Percentiles rank a stretch among this genome's conserved stretches.
These are phyloP conservation scores for Chymomyza amoena DNA, from an alignment of 2,888 invertebrate genomes.

Conservation along the genomic window DNA sequence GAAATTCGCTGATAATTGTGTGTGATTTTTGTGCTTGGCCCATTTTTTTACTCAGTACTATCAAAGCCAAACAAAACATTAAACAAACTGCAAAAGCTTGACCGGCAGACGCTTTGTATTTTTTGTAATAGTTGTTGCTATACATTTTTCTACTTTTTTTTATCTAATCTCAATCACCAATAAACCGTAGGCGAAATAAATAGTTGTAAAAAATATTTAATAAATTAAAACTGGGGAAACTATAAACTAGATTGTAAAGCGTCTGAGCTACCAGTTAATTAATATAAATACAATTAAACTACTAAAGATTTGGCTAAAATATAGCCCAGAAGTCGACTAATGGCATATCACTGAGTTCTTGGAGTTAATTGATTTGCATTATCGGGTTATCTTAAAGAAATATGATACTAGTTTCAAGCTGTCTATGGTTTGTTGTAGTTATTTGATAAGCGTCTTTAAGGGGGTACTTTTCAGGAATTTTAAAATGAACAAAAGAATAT, in stretches of 20 bases:
- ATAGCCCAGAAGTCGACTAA: too few species aligned
- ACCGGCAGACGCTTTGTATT: neutral
- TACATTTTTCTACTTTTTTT: conserved; percentile 39
- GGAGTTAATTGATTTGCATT: too few species aligned
- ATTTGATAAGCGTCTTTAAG: too few species aligned
- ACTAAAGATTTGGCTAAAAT: too few species aligned
- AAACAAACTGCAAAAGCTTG: neutral
- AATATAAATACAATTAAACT: neutral
- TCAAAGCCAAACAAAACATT: conserved; percentile 39
- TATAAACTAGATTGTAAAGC: conserved; percentile 29
- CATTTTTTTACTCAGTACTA: conserved; percentile 17
- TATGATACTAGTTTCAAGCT: too few species aligned
- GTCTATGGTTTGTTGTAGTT: too few species aligned
- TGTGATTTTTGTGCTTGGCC: conserved; percentile 21
- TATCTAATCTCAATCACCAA: conserved; percentile 70
- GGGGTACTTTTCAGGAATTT: too few species aligned
- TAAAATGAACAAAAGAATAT: too few species aligned
- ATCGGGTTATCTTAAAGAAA: too few species aligned
- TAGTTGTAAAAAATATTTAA: conserved; percentile 52
- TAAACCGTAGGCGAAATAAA: conserved; percentile 50
- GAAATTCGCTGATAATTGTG: neutral
- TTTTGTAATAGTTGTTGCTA: conserved; percentile 44
- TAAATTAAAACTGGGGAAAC: conserved; percentile 31
- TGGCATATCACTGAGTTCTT: too few species aligned
- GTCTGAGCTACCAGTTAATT: neutral